phyloP scores from a whole-genome alignment of 1,140 invertebrate genomes.

The Onthophagus taurus region DNA sequence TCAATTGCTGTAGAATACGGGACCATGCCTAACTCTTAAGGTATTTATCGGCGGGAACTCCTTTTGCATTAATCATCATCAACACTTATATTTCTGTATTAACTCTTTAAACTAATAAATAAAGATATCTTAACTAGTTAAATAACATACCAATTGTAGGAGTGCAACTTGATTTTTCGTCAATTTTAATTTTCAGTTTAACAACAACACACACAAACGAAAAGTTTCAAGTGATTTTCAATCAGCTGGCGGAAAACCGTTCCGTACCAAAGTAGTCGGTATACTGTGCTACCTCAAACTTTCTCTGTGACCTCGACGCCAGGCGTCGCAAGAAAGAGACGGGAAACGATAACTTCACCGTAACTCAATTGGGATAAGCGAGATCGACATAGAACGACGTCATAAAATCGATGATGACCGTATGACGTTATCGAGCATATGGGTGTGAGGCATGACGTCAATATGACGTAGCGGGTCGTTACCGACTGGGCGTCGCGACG shows the following conservation, averaged over 20 bases:
- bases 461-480: conserved; percentile 21
- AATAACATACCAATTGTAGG: too few species aligned
- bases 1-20: too few species aligned
- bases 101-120: too few species aligned
- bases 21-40: too few species aligned
- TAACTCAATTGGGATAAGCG: conserved; percentile 1
- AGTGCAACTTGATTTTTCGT: too few species aligned
- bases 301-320: conserved; percentile 33
- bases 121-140: too few species aligned
- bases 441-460: conserved; percentile 23
- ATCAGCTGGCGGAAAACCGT: conserved; percentile 19
- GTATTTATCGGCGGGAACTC: too few species aligned
- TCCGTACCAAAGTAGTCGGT: conserved; percentile 17
- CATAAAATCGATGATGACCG: conserved; percentile 28
- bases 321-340: conserved; percentile 21
- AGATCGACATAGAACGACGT: conserved; percentile 19
- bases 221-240: too few species aligned
- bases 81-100: too few species aligned
- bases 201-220: too few species aligned
- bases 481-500: conserved; percentile 19
- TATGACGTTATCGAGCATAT: conserved; percentile 25
- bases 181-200: too few species aligned
- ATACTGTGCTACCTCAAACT: conserved; percentile 28
- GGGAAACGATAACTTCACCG: conserved; percentile 1
- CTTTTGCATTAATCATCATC: too few species aligned